Evolutionary conservation across 2,888 invertebrate species (phyloP).

Genomic region (Sinodicranocentrus sp.): DNA sequence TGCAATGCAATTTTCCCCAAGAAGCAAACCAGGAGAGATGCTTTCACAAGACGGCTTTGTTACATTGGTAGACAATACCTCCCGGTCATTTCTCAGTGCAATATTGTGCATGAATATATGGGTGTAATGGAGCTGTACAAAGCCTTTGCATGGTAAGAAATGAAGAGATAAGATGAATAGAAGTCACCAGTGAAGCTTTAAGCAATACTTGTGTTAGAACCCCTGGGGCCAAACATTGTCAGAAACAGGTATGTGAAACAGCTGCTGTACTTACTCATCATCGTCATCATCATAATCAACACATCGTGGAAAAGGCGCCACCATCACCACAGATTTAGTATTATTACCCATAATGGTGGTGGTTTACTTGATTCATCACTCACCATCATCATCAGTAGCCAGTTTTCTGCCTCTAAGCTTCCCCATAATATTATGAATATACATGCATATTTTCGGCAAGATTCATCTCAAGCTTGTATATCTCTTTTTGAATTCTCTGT

Average conservation of each 20-base stretch:
- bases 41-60: too few relatives aligned
- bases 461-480: too few relatives aligned
- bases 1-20: too few relatives aligned
- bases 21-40: too few relatives aligned
- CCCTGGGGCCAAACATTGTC: constrained; percentile 64
- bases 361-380: constrained; percentile 71
- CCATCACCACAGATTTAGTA: constrained; percentile 61
- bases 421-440: too few relatives aligned
- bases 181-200: constrained; percentile 15
- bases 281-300: constrained; percentile 65
- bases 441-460: too few relatives aligned
- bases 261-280: constrained; percentile 72
- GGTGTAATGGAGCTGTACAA: background rate
- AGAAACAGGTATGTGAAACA: constrained; percentile 68
- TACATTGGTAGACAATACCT: too few relatives aligned
- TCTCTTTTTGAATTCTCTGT: too few relatives aligned
- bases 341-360: constrained; percentile 70
- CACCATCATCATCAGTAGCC: constrained; percentile 44
- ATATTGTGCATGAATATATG: background rate
- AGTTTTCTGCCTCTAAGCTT: too few relatives aligned
- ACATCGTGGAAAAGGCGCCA: constrained; percentile 69
- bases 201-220: constrained; percentile 30
- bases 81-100: constrained; percentile 1
- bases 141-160: background rate
- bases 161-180: constrained; percentile 1